Percentiles rank a stretch among this genome's conserved stretches.
phyloP scores from a whole-genome alignment of 1,140 invertebrate species.

The Pseudomyrmex flavicornis region DNA sequence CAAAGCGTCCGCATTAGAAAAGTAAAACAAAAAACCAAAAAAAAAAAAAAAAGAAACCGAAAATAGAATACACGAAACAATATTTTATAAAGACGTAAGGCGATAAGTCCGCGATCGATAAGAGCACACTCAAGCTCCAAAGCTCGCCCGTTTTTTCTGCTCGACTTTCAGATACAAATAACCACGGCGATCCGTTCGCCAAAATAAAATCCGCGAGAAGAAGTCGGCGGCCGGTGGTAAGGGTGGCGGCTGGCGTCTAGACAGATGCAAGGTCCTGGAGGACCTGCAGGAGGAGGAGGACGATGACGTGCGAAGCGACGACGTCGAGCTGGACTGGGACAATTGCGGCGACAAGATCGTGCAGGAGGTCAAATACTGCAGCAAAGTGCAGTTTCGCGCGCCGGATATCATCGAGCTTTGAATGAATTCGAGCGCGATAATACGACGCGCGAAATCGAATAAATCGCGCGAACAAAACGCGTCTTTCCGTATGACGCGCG shows the following conservation, averaged over 20 bases:
- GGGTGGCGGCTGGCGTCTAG: conserved; percentile 63
- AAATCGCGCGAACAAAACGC: neutral
- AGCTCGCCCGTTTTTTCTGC: conserved; percentile 12
- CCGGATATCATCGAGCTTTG: conserved; percentile 83
- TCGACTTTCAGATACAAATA: conserved; percentile 82
- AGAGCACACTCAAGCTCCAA: conserved; percentile 50
- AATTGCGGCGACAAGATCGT: conserved; percentile 71
- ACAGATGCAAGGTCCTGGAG: conserved; percentile 73
- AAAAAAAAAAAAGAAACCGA: neutral
- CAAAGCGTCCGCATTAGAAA: neutral
- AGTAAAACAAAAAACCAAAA: conserved; percentile 10
- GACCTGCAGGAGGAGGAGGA: conserved; percentile 75
- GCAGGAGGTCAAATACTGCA: conserved; percentile 77
- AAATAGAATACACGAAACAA: too few species aligned
- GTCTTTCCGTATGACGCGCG: neutral
- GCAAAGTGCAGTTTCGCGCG: conserved; percentile 79
- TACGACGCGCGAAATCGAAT: neutral
- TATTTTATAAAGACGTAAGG: conserved; percentile 1
- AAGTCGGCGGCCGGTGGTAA: conserved; percentile 57
- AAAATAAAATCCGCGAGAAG: conserved; percentile 73
- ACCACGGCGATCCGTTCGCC: conserved; percentile 80
- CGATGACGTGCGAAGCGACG: conserved; percentile 63
- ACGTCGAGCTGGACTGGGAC: neutral
- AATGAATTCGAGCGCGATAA: conserved; percentile 15
- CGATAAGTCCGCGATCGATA: conserved; percentile 42